These are phyloP conservation scores for Cosmopolites sordidus DNA, from an alignment of 2,888 invertebrate genomes.

Conservation along the genomic window DNA sequence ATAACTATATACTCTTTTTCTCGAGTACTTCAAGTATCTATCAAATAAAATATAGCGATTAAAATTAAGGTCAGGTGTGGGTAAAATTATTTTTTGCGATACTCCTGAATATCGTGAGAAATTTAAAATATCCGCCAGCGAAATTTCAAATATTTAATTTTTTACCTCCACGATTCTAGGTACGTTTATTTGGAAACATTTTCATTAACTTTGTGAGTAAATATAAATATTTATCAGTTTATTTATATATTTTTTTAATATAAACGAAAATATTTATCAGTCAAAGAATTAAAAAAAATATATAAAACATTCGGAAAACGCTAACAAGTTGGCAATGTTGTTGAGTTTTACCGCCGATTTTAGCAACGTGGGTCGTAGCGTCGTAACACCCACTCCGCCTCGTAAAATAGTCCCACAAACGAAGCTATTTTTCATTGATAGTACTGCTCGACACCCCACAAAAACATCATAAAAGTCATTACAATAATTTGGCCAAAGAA, in stretches of 20 bases:
- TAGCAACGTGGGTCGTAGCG: constrained; percentile 19
- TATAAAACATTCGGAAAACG: neutral
- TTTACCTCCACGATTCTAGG: neutral
- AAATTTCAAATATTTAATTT: neutral
- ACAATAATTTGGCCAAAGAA: neutral
- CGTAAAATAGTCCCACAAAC: constrained; percentile 19
- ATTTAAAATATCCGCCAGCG: neutral
- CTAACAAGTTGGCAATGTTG: constrained; percentile 6
- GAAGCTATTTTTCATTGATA: constrained; percentile 16
- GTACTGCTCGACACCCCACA: constrained; percentile 19
- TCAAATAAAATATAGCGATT: too few species aligned
- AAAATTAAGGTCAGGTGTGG: too few species aligned
- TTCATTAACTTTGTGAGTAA: neutral
- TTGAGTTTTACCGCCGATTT: constrained; percentile 16
- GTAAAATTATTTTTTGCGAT: too few species aligned
- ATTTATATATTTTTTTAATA: neutral
- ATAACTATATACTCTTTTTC: too few species aligned
- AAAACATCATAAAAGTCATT: neutral
- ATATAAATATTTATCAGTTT: neutral
- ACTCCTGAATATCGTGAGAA: too few species aligned
- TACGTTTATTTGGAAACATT: neutral
- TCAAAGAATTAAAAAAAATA: neutral
- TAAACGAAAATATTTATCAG: neutral
- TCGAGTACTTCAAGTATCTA: too few species aligned
- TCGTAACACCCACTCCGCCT: constrained; percentile 24